phyloP scores from a whole-genome alignment of 2,797 vertebrate genomes.

The Microcaecilia unicolor region DNA sequence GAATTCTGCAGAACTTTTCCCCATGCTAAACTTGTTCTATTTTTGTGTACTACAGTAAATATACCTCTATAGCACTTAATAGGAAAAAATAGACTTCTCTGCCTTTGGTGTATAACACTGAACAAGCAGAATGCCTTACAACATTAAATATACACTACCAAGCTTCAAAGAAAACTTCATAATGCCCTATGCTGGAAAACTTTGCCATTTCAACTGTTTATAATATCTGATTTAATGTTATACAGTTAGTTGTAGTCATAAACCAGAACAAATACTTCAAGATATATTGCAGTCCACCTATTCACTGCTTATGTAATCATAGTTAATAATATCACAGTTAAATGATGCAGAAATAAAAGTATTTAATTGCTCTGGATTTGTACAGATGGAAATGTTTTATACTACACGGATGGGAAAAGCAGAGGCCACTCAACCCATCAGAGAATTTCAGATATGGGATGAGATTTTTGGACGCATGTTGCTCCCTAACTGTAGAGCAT shows the following conservation, averaged over 20 bases:
- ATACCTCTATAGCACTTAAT: too few species aligned
- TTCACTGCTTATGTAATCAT: constrained; percentile 38
- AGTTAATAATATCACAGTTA: constrained; percentile 37
- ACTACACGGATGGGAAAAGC: too few species aligned
- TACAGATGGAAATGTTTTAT: too few species aligned
- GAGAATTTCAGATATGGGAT: too few species aligned
- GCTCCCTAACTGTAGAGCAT: too few species aligned
- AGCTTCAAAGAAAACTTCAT: constrained; percentile 1
- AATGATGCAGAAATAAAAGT: constrained; percentile 14
- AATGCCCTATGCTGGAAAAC: constrained; percentile 33
- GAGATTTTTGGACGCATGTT: too few species aligned
- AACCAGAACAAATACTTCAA: constrained; percentile 50
- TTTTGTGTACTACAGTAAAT: too few species aligned
- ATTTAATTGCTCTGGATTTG: not conserved
- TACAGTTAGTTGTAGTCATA: constrained; percentile 35
- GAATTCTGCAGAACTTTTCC: too few species aligned
- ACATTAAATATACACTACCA: not conserved
- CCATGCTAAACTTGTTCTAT: too few species aligned
- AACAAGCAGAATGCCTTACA: rapidly evolving
- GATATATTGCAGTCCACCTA: constrained; percentile 55
- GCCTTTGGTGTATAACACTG: too few species aligned
- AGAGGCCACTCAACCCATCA: too few species aligned
- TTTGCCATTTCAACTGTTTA: constrained; percentile 36
- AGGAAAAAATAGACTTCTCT: too few species aligned
- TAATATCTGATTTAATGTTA: constrained; percentile 42